A percentile compares a stretch with the other conserved stretches of the same genome.
These are phyloP conservation scores for Conops quadrifasciatus DNA, from an alignment of 2,888 invertebrate species.

Conservation along the genomic window DNA sequence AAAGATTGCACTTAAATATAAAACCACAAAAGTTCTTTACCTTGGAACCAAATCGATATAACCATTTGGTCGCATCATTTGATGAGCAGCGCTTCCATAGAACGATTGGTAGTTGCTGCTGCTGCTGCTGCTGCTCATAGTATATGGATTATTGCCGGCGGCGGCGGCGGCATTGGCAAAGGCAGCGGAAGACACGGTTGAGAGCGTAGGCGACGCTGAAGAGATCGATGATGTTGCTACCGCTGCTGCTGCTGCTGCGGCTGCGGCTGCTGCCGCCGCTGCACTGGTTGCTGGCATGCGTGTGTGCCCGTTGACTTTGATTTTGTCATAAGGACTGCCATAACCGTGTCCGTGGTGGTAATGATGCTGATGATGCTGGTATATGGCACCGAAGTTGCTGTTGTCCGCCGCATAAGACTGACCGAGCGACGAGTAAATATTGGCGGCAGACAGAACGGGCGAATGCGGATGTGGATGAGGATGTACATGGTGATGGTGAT, in stretches of 20 bases:
- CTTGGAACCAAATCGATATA: slow-evolving; percentile 65
- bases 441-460: slow-evolving; percentile 56
- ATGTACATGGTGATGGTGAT: slow-evolving; percentile 34
- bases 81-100: slow-evolving; percentile 58
- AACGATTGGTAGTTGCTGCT: slow-evolving; percentile 57
- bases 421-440: slow-evolving; percentile 59
- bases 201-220: neutral
- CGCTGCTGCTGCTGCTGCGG: neutral
- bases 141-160: slow-evolving; percentile 53
- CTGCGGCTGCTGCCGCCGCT: slow-evolving; percentile 34
- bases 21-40: slow-evolving; percentile 43
- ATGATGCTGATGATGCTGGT: slow-evolving; percentile 62
- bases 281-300: slow-evolving; percentile 38
- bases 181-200: neutral
- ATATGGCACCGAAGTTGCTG: slow-evolving; percentile 64
- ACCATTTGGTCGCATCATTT: slow-evolving; percentile 62
- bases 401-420: slow-evolving; percentile 62
- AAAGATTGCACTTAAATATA: slow-evolving; percentile 3
- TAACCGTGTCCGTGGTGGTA: slow-evolving; percentile 51
- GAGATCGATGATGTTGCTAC: neutral
- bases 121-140: slow-evolving; percentile 50
- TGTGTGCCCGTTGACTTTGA: slow-evolving; percentile 56
- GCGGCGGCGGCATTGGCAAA: slow-evolving; percentile 35
- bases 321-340: slow-evolving; percentile 64
- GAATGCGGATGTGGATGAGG: slow-evolving; percentile 41